Evolutionary conservation across 2,888 invertebrate species (phyloP).

Genomic region (Chrysolina haemoptera): DNA sequence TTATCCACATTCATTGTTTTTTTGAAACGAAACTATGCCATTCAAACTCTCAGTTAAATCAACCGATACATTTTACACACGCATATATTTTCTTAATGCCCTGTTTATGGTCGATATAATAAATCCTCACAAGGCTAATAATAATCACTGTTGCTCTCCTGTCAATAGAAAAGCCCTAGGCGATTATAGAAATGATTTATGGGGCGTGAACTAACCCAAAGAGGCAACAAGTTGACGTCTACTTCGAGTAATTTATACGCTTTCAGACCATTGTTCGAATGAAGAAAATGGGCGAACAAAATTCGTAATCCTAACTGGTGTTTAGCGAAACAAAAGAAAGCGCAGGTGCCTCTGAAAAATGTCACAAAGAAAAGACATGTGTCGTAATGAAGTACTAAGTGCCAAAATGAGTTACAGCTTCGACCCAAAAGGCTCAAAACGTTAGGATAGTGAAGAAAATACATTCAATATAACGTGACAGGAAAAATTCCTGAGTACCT

Average conservation of each 20-base stretch:
- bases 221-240: not conserved
- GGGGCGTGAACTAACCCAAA: not conserved
- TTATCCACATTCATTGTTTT: no score
- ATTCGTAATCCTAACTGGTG: not conserved
- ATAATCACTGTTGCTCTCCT: not conserved
- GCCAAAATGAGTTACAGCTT: no score
- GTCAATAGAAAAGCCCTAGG: conserved; percentile 1
- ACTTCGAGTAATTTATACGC: not conserved
- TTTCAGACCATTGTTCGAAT: not conserved
- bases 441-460: no score
- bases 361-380: not conserved
- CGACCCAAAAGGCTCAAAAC: no score
- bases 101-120: not conserved
- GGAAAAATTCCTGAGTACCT: no score
- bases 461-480: no score
- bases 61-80: not conserved
- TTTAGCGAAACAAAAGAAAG: not conserved
- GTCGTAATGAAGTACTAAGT: no score
- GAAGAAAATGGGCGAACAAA: not conserved
- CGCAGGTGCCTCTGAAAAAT: not conserved
- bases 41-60: no score
- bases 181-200: conserved; percentile 11
- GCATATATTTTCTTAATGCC: not conserved
- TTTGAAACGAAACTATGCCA: no score
- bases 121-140: not conserved